Base-by-base conservation (phyloP, 2,113 vertebrate genomes). In the Odontesthes bonariensis region DNA sequence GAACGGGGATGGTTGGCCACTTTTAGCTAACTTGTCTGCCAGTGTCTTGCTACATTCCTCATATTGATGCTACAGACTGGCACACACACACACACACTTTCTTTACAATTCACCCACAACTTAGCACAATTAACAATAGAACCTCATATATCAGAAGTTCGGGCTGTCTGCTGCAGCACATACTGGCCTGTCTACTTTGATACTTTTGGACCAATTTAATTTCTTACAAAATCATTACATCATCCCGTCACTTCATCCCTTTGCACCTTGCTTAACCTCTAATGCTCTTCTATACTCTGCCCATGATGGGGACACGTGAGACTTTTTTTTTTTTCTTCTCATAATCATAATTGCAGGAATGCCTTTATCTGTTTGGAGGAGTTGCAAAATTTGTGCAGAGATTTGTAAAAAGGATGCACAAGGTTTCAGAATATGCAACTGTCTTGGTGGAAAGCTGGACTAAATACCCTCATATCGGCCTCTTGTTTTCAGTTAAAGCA, bases 1-100 rank as follows among this genome's bases (percentile, higher is more conserved):
- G 54, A 57, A 68, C 58, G 35, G 14, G 63, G 75, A 83, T 70
- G 56, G 83, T 86, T 66, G 66, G 57, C 71, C 61, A 23, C 42
- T 75, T 63, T 67, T 55, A 78, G 64, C 65, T 42, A 49, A 49
- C 78, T 86, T 86, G 85, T 88, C 87, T 89, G 68, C 73, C 75
- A 69, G 57, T 2, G 10, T 74, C 61, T 58, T 60, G 75, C 70
- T 73, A 83, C 71, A 91, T 91, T 90, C 80, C 86, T 62, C 31
- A 17, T 27, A 56, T 27, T 56, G 58, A 70, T 56, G 69, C 69
- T 60, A 65, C 70, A 69, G 32, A 76, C 4, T 5, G 51, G 8
- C 46, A 58, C 66, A 68, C 71, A 67, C 57, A 56, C 62, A 62
- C 60, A 70, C 1, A 23, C 69, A 69, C 55, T 14, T 5, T 20